Percentiles rank a stretch among this genome's conserved stretches.
Evolutionary conservation across 2,113 vertebrate genomes (phyloP).

Genomic region (Porphyrio hochstetteri): DNA sequence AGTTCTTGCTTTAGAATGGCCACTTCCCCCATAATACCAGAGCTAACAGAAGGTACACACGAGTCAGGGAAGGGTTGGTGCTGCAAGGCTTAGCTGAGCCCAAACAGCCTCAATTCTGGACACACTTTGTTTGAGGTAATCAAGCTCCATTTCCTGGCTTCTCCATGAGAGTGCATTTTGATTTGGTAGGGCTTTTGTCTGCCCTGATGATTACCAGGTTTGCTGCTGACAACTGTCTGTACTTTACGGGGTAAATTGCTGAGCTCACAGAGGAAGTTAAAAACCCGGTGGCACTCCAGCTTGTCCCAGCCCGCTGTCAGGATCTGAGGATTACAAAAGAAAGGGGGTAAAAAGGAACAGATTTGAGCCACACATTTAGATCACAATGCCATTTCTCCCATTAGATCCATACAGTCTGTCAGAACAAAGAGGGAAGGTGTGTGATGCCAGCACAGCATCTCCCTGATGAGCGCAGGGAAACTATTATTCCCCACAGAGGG

Average conservation of each 20-base stretch:
- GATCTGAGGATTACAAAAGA: slow-evolving; percentile 70
- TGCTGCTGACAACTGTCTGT: slow-evolving; percentile 77
- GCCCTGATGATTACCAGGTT: slow-evolving; percentile 77
- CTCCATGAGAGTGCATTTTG: accelerated
- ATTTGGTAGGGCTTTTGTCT: neutral
- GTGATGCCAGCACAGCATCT: neutral
- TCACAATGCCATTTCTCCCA: neutral
- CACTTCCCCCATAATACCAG: accelerated
- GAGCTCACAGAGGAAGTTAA: slow-evolving; percentile 83
- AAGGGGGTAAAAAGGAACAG: neutral
- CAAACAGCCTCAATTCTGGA: neutral
- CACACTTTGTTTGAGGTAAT: neutral
- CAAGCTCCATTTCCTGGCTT: neutral
- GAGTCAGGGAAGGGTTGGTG: neutral
- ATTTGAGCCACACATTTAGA: neutral
- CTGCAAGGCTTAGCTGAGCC: neutral
- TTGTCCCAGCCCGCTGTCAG: slow-evolving; percentile 92
- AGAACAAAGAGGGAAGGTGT: neutral
- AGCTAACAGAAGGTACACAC: accelerated
- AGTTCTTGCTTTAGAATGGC: neutral
- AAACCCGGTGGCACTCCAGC: slow-evolving; percentile 87
- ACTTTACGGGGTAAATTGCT: slow-evolving; percentile 80
- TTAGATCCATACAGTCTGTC: neutral
- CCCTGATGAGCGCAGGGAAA: neutral
- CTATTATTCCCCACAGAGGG: neutral